These are phyloP conservation scores for Palloptera scutellata DNA, from an alignment of 2,888 invertebrate genomes.

Conservation along the genomic window DNA sequence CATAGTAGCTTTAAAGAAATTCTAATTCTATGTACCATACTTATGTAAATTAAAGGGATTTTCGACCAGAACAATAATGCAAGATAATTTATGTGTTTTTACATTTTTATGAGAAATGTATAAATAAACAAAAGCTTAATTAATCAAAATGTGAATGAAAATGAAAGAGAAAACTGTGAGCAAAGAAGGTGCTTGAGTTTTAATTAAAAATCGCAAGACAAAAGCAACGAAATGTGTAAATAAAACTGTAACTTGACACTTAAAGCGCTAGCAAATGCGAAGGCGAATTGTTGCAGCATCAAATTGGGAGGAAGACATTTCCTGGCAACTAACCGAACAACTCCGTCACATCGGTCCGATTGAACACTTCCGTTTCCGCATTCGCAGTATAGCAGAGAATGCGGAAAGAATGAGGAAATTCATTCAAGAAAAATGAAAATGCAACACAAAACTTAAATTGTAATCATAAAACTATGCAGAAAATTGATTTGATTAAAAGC, in stretches of 20 bases:
- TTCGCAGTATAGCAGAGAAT: not conserved
- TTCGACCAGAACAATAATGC: too few relatives aligned
- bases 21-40: too few relatives aligned
- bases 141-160: not conserved
- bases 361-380: constrained; percentile 25
- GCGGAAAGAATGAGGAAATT: not conserved
- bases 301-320: not conserved
- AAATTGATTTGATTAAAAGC: constrained; percentile 49
- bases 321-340: not conserved
- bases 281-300: not conserved
- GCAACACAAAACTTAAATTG: constrained; percentile 46
- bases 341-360: constrained; percentile 9
- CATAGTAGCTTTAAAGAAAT: too few relatives aligned
- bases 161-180: not conserved
- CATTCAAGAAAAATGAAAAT: constrained; percentile 39
- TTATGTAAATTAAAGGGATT: too few relatives aligned
- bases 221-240: constrained; percentile 31
- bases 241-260: not conserved
- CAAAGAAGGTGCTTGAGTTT: constrained; percentile 49
- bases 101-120: not conserved
- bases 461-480: constrained; percentile 47
- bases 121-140: not conserved
- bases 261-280: not conserved
- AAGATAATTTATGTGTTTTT: too few relatives aligned
- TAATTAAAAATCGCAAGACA: constrained; percentile 47